phyloP scores from a whole-genome alignment of 2,113 vertebrate species.

The Danio rerio region GRCz12tu NC_133199.1:33680001-33680500 shows the following conservation, averaged over 20 bases:
- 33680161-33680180: neutral
- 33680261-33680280: too few species aligned
- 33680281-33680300: too few species aligned
- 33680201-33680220: neutral
- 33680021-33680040: neutral
- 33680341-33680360: too few species aligned
- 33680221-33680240: neutral
- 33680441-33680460: too few species aligned
- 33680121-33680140: neutral
- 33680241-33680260: neutral
- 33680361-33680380: too few species aligned
- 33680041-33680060: slow-evolving; percentile 16
- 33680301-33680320: too few species aligned
- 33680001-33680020: slow-evolving; percentile 2
- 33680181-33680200: neutral
- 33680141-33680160: neutral
- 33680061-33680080: neutral
- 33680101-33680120: neutral
- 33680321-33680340: too few species aligned
- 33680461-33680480: too few species aligned
- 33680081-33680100: neutral
- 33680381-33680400: too few species aligned
- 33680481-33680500: too few species aligned
- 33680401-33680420: too few species aligned
- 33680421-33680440: too few species aligned